Evolutionary conservation across 2,888 invertebrate species (phyloP).

Genomic region (Yponomeuta evonymella): DNA sequence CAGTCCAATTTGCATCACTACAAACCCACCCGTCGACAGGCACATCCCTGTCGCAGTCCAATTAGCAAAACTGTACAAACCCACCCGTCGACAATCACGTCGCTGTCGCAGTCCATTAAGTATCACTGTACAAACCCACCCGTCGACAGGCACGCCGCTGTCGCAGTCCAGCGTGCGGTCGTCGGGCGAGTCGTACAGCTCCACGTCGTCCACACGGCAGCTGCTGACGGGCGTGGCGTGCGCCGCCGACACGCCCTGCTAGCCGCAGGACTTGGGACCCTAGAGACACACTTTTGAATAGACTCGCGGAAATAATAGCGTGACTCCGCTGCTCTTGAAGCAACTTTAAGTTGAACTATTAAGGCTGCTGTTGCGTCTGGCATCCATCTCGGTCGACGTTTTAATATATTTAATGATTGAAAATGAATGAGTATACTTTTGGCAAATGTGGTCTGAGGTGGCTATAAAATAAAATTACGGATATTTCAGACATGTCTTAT

Average conservation of each 20-base stretch:
- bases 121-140: background rate
- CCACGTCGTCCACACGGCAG: conserved; percentile 86
- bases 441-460: no score
- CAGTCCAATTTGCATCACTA: background rate
- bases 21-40: conserved; percentile 49
- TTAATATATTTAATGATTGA: no score
- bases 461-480: no score
- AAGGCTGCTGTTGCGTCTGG: no score
- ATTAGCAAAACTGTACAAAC: background rate
- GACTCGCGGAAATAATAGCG: no score
- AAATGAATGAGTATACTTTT: no score
- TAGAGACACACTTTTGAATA: no score
- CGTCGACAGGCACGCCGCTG: conserved; percentile 78
- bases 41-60: conserved; percentile 81
- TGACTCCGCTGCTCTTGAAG: no score
- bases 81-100: no score
- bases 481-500: no score
- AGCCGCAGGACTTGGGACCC: background rate
- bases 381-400: no score
- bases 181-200: conserved; percentile 88
- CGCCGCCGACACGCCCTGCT: conserved; percentile 21
- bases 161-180: conserved; percentile 82
- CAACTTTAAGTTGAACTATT: no score
- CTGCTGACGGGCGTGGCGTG: conserved; percentile 67
- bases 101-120: background rate